These are phyloP conservation scores for Drosophila neocordata DNA, from an alignment of 1,140 invertebrate genomes.

Conservation along the genomic window DNA sequence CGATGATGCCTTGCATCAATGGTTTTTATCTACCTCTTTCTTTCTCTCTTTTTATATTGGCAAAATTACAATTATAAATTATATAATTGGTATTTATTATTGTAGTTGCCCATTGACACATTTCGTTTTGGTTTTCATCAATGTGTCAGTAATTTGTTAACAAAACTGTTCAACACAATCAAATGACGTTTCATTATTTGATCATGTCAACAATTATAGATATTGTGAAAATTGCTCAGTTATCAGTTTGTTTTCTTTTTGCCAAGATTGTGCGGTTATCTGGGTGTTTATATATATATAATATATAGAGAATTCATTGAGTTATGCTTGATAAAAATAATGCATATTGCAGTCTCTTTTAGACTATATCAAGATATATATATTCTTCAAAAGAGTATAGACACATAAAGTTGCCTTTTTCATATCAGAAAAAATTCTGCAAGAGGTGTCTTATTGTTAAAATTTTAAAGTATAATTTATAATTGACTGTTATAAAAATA, in stretches of 20 bases:
- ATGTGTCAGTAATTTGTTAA: not conserved
- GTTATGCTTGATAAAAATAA: too few species aligned
- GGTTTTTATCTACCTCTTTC: too few species aligned
- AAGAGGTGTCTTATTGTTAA: not conserved
- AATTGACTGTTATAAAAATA: not conserved
- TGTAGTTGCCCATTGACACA: constrained; percentile 2
- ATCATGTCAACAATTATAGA: constrained; percentile 1
- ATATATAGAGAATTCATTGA: not conserved
- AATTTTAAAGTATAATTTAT: not conserved
- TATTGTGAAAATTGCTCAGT: not conserved
- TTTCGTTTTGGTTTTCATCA: not conserved
- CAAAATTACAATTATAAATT: not conserved
- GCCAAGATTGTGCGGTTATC: not conserved
- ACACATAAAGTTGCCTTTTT: too few species aligned
- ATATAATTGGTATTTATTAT: not conserved
- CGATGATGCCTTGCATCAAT: not conserved
- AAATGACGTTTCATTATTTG: constrained; percentile 1
- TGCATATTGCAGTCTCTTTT: too few species aligned
- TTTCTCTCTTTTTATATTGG: not conserved
- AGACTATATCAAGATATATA: too few species aligned
- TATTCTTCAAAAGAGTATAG: too few species aligned
- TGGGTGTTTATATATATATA: not conserved
- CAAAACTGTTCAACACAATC: constrained; percentile 5
- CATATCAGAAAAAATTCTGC: not conserved
- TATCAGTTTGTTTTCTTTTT: not conserved